These are phyloP conservation scores for Ochropacha duplaris DNA, from an alignment of 2,888 invertebrate genomes.

Conservation along the genomic window DNA sequence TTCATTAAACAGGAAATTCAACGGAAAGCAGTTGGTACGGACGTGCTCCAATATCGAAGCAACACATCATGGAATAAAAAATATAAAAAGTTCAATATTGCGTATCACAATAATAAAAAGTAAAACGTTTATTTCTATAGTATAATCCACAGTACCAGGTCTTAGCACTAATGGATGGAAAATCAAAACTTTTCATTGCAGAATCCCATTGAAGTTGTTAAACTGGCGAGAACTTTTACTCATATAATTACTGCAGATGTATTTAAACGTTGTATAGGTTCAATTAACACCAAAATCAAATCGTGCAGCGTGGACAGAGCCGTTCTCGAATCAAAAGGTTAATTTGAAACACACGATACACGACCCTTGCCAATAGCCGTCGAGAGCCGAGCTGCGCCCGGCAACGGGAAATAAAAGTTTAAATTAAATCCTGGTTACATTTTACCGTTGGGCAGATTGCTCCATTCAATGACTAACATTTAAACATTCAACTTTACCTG, in stretches of 20 bases:
- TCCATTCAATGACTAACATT: background rate
- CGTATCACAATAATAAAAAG: background rate
- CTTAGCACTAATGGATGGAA: too few relatives aligned
- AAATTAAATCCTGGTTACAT: background rate
- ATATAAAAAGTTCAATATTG: background rate
- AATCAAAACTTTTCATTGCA: too few relatives aligned
- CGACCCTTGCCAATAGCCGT: background rate
- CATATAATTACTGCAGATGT: too few relatives aligned
- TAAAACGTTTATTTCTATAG: background rate
- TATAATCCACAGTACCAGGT: too few relatives aligned
- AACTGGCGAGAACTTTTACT: too few relatives aligned
- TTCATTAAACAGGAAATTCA: background rate
- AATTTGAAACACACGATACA: background rate
- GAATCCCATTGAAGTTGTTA: too few relatives aligned
- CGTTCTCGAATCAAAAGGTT: background rate
- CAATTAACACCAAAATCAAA: background rate
- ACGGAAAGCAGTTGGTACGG: background rate
- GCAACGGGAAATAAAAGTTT: background rate
- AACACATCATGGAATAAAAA: background rate
- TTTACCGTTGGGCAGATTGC: background rate
- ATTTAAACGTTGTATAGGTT: background rate
- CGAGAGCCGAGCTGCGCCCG: background rate
- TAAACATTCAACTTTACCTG: background rate
- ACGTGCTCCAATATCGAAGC: background rate
- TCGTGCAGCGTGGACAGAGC: background rate